Conservation (phyloP, 2,113 vertebrate genomes). For the Coptodon bakossiorum region DNA sequence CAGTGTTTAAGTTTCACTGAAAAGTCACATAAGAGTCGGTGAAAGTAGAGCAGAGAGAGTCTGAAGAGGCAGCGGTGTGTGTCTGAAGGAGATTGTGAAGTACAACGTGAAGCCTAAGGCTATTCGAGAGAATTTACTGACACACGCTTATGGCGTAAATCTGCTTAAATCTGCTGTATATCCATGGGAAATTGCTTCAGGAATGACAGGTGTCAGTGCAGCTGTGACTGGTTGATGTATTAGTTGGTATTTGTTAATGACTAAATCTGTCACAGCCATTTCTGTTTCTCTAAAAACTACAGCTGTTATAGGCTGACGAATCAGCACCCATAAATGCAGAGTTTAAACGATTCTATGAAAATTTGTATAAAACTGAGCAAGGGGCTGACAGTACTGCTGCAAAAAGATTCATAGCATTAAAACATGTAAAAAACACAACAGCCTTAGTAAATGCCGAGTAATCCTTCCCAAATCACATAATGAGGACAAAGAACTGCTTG, state of each 20-base stretch:
- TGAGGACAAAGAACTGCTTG: too few relatives aligned
- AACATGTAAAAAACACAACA: too few relatives aligned
- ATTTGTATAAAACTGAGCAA: too few relatives aligned
- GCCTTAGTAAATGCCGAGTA: too few relatives aligned
- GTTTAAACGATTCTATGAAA: too few relatives aligned
- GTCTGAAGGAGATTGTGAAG: neutral
- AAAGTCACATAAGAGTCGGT: neutral
- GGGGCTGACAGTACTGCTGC: too few relatives aligned
- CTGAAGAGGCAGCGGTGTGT: neutral
- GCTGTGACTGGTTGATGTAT: neutral
- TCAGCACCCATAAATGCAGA: too few relatives aligned
- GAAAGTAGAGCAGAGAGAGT: slow-evolving; percentile 1
- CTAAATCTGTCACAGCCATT: neutral
- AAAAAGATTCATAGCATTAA: too few relatives aligned
- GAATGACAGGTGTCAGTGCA: neutral
- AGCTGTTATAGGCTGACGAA: neutral
- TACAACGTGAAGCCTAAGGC: neutral
- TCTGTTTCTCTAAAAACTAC: neutral
- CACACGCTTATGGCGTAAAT: neutral
- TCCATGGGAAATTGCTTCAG: neutral
- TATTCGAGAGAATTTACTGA: neutral
- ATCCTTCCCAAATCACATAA: too few relatives aligned
- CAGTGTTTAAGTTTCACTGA: slow-evolving; percentile 14
- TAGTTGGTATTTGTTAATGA: neutral
- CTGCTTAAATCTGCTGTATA: neutral